Base-by-base conservation (phyloP, 2,797 vertebrate species). In the Apogon hyalosoma region DNA sequence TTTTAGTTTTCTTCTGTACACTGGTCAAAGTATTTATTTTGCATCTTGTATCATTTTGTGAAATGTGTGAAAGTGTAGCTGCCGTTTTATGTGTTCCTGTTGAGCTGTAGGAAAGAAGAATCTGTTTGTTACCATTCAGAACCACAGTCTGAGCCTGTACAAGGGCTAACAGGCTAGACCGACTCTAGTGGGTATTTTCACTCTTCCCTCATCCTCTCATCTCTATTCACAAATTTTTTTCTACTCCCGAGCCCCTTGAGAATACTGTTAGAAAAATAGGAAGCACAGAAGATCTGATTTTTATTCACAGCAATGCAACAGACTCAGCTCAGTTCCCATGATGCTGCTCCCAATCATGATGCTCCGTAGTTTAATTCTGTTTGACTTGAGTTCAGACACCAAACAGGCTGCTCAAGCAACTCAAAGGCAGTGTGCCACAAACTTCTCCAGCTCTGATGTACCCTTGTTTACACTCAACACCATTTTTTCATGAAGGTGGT, bases 361-460 rank as follows among this genome's bases (percentile, higher is more conserved):
- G 65, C 39, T 64, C 56, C 63, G 14, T 53, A 33, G 55, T 77
- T 75, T 60, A 69, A 71, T 65, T 68, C 61, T 68, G 42, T 57
- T 72, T 65, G 64, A 77, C 46, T 73, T 28, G 7, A 51, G 78
- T 74, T 80, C 72, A 80, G 73, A 65, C 24, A 56, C 65, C 68
- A 16, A 61, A 63, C 50, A 67, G 56, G 78, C 65, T 62, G 52
- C 57, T 69, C 60, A 42, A 66, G 56, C 36, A 48, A 47, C 4
- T 8, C 28, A 42, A 51, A 55, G 39, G 11, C 57, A 63, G 43
- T 15, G 19, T 14, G 19, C 33, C 50, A 36, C 48, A 48, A 69
- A 75, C 57, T 15, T 75, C 12, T n/a, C 3, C 12, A 14, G 48
- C 36, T 50, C 24, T 33, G 73, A 61, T 80, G 75, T 79, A 63